Percentiles rank a stretch among this genome's conserved stretches.
phyloP scores from a whole-genome alignment of 2,888 invertebrate species.

The Drosophila atroscutellata region DNA sequence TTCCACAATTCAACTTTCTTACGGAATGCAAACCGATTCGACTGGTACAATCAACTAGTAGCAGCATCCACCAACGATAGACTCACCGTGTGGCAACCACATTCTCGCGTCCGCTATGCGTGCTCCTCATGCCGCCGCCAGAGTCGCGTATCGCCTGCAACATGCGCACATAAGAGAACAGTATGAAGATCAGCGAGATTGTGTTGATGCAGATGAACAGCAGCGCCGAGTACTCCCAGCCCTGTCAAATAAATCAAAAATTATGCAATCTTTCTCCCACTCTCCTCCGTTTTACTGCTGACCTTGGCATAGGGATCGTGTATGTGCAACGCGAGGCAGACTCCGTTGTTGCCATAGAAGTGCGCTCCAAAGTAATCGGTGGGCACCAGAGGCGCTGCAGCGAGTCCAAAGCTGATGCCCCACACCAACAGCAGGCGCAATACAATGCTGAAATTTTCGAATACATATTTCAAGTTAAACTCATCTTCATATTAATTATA shows the following conservation, averaged over 20 bases:
- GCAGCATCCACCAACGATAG: background rate
- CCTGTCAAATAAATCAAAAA: conserved; percentile 78
- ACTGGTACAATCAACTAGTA: background rate
- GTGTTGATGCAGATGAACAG: conserved; percentile 87
- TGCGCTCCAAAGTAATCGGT: conserved; percentile 86
- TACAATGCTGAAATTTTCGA: conserved; percentile 83
- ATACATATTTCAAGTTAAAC: background rate
- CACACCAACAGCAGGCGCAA: conserved; percentile 86
- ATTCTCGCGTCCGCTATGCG: conserved; percentile 86
- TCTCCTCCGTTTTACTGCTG: background rate
- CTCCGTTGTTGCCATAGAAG: conserved; percentile 88
- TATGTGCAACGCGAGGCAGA: conserved; percentile 87
- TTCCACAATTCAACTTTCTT: background rate
- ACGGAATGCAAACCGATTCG: background rate
- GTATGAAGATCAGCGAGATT: conserved; percentile 86
- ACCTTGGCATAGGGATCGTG: conserved; percentile 87
- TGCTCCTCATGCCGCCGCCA: conserved; percentile 87
- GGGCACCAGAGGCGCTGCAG: conserved; percentile 86
- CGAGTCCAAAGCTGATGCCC: conserved; percentile 85
- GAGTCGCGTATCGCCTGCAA: conserved; percentile 87
- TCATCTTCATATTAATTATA: background rate
- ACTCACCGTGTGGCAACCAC: conserved; percentile 86
- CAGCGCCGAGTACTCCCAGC: conserved; percentile 87
- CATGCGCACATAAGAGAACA: conserved; percentile 87
- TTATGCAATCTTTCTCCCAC: conserved; percentile 12